Evolutionary conservation across 2,113 vertebrate species (phyloP).

Genomic region (Sylvilagus bachmani): DNA sequence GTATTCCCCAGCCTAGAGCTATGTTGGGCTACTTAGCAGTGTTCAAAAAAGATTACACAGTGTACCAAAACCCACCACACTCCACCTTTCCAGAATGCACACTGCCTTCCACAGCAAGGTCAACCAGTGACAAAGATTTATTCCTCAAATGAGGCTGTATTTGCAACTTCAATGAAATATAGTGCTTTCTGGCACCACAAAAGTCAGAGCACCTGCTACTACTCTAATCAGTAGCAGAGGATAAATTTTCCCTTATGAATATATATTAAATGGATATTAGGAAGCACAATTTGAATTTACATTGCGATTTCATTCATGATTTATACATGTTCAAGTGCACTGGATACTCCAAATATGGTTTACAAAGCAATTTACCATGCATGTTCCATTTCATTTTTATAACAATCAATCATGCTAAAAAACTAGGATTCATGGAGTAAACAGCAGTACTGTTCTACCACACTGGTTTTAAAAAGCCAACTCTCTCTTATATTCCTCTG

Average conservation of each 20-base stretch:
- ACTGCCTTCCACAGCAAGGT: background rate
- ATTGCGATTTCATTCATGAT: background rate
- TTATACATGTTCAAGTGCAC: background rate
- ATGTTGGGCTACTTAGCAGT: background rate
- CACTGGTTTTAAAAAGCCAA: constrained; percentile 5
- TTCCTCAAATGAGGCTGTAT: background rate
- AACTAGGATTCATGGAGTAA: background rate
- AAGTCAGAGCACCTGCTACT: background rate
- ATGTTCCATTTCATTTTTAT: background rate
- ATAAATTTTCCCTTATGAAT: background rate
- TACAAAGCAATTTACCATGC: constrained; percentile 1
- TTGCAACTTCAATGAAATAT: background rate
- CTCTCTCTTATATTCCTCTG: background rate
- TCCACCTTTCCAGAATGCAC: background rate
- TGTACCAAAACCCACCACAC: background rate
- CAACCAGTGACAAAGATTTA: background rate
- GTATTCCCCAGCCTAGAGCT: background rate
- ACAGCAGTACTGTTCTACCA: constrained; percentile 23
- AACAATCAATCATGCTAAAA: background rate
- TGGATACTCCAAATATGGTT: constrained; percentile 1
- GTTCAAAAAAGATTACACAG: background rate
- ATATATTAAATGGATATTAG: background rate
- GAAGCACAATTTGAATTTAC: background rate
- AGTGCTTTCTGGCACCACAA: background rate
- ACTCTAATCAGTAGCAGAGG: background rate